Evolutionary conservation across 2,888 invertebrate species (phyloP), one percentile per base, ranked within the genome.

Genomic region (Meta bourneti): DNA sequence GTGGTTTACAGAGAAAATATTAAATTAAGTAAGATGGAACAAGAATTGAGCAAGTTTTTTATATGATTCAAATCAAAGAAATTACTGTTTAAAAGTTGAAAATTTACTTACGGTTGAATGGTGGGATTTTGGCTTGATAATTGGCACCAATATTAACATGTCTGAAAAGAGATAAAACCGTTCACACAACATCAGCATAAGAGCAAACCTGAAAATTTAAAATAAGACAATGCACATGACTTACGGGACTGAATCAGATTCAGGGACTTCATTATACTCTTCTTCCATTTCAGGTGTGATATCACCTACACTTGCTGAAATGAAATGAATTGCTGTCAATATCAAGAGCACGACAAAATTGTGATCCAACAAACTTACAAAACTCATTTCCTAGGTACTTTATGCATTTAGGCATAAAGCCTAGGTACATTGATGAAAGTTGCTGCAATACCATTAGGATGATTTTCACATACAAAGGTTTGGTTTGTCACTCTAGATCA

Each of bases 61-160:
- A n/a, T 19, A 72, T 7, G 1, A 20, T 72, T 72, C 2, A 72
- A 19, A 72, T 19, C 20, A 7, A 75, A 75, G 0, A 6, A 13
- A 69, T 69, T 6, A 69, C 69, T 13, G 16, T 69, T 69, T 13
- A 69, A 13, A 13, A 69, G 7, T 69, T 4, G 0, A 70, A 11
- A 51, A 85, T 51, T 13, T 54, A 92, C 91, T 93, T 92, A 83
- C 91, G 84, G 87, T 93, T 93, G 74, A 92, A 95, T 61, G 95
- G 95, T 11, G 98, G 98, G 94, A 98, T 96, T 70, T 96, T 96
- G 0, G 98, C 98, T 95, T 99, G 99, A 95, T 97, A 98, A 93
- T 97, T 97, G 6, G 96, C 95, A 0, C 98, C 98, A 90, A 98
- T 96, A 95, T 98, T 99, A 90, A 98, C 97, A 95, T 97, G 97